Evolutionary conservation across 2,888 invertebrate species (phyloP).

Genomic region (Eupithecia inturbata): DNA sequence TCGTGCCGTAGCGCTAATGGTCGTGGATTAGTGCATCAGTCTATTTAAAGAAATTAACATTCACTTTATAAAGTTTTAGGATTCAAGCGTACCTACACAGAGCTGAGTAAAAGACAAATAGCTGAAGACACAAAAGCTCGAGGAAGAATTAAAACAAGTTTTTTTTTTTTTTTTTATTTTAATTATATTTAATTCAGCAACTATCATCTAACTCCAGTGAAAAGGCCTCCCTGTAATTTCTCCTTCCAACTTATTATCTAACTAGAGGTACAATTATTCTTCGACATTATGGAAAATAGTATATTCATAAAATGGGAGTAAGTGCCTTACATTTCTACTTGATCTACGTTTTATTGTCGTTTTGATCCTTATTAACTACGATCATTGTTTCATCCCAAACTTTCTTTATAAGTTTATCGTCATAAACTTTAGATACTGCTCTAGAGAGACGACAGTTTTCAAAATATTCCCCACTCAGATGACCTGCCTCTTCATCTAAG

Average conservation of each 20-base stretch:
- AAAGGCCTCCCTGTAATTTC: no score
- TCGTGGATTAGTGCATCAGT: no score
- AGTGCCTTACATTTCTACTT: no score
- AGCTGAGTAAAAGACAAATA: background rate
- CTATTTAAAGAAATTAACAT: no score
- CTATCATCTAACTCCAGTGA: no score
- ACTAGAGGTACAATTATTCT: no score
- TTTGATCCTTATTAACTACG: slow-evolving; percentile 16
- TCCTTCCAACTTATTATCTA: no score
- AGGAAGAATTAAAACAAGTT: background rate
- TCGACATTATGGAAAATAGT: no score
- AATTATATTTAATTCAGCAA: background rate
- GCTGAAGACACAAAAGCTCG: background rate
- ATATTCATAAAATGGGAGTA: no score
- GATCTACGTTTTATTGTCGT: background rate
- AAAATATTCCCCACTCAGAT: slow-evolving; percentile 88
- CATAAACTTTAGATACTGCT: slow-evolving; percentile 77
- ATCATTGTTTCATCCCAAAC: slow-evolving; percentile 26
- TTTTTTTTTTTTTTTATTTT: background rate
- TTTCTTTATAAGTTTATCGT: slow-evolving; percentile 19
- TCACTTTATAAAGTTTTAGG: background rate
- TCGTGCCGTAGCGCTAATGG: no score
- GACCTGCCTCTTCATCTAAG: slow-evolving; percentile 86
- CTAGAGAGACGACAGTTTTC: slow-evolving; percentile 86
- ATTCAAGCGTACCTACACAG: background rate